Evolutionary conservation across 2,797 vertebrate species (phyloP).

Genomic region (Fratercula arctica): DNA sequence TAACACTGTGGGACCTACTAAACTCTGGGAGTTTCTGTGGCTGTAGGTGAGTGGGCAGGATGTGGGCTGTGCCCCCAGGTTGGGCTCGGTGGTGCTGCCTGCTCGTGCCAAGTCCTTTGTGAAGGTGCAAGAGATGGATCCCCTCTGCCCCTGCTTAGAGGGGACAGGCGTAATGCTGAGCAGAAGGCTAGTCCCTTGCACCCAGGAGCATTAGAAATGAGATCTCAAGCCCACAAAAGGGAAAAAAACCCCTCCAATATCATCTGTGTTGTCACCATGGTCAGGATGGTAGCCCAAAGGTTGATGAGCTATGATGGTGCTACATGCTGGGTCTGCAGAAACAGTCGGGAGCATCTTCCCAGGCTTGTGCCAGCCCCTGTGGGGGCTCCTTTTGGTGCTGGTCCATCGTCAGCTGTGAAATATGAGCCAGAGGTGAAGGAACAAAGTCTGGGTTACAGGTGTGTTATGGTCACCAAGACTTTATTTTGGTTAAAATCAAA

Average conservation of each 20-base stretch:
- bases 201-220: not conserved
- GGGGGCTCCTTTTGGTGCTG: not conserved
- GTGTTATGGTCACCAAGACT: not conserved
- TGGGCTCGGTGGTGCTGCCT: not conserved
- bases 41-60: not conserved
- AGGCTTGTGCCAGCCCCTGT: accelerated
- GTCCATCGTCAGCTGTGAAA: not conserved
- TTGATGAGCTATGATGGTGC: accelerated
- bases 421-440: not conserved
- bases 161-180: accelerated
- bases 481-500: not conserved
- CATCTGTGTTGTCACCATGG: accelerated
- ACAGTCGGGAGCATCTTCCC: accelerated
- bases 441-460: not conserved
- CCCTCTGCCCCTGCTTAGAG: accelerated
- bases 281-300: not conserved
- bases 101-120: not conserved
- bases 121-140: accelerated
- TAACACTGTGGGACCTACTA: not conserved
- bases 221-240: not conserved
- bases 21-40: not conserved
- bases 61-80: not conserved
- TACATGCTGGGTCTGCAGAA: accelerated
- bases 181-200: not conserved
- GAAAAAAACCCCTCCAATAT: accelerated